Percentiles rank a stretch among this genome's conserved stretches.
phyloP scores from a whole-genome alignment of 2,113 vertebrate species.

The Bettongia penicillata region DNA sequence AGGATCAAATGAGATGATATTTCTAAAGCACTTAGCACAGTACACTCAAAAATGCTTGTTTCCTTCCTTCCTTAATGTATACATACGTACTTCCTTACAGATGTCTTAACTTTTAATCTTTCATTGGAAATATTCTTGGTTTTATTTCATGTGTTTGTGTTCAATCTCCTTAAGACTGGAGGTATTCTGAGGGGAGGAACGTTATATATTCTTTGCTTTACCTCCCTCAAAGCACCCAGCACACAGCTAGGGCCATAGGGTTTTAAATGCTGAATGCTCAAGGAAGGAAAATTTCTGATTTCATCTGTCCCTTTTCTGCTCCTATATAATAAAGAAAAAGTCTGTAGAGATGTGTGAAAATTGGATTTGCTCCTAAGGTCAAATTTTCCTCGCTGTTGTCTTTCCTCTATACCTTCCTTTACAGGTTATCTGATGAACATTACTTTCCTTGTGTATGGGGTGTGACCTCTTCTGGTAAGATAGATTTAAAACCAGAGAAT shows the following conservation, averaged over 20 bases:
- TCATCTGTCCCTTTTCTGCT: background rate
- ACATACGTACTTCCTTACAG: background rate
- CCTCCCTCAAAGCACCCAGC: background rate
- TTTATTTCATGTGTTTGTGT: background rate
- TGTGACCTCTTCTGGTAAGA: background rate
- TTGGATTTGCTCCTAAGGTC: conserved; percentile 54
- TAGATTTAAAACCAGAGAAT: background rate
- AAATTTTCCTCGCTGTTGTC: background rate
- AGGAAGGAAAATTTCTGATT: background rate
- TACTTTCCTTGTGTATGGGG: background rate
- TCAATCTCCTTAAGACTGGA: background rate
- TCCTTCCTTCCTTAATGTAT: background rate
- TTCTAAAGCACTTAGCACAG: background rate
- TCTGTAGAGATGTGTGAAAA: conserved; percentile 51
- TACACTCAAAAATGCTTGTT: background rate
- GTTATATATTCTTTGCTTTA: background rate
- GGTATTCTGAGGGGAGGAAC: background rate
- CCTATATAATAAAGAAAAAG: background rate
- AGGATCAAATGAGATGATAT: background rate
- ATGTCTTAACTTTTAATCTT: background rate
- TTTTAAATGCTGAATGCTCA: background rate
- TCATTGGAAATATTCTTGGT: background rate
- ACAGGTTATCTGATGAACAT: background rate
- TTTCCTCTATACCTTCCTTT: conserved; percentile 31
- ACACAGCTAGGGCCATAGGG: background rate